phyloP scores from a whole-genome alignment of 2,888 invertebrate species.

The Andricus quercusramuli region DNA sequence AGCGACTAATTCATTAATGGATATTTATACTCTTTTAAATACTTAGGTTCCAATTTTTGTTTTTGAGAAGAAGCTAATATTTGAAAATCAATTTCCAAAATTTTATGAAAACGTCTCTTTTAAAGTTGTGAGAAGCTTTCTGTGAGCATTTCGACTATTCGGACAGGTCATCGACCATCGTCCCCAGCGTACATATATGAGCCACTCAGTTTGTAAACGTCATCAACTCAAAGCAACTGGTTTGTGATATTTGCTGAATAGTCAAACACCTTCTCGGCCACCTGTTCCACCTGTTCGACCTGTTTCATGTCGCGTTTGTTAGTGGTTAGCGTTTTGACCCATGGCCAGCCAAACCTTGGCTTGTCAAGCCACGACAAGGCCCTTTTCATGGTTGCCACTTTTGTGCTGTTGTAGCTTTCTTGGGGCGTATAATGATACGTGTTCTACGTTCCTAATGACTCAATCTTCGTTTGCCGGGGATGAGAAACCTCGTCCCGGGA shows the following conservation, averaged over 20 bases:
- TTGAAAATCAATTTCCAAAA: not conserved
- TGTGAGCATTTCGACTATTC: not conserved
- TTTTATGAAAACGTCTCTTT: not conserved
- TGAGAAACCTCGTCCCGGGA: slow-evolving; percentile 16
- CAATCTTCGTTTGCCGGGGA: slow-evolving; percentile 27
- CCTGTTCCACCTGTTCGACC: slow-evolving; percentile 38
- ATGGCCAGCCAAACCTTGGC: slow-evolving; percentile 11
- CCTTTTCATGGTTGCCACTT: slow-evolving; percentile 22
- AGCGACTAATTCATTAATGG: no score
- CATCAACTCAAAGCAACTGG: slow-evolving; percentile 7
- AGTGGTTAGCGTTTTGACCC: slow-evolving; percentile 6
- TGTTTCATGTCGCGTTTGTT: slow-evolving; percentile 14
- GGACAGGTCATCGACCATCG: slow-evolving; percentile 34
- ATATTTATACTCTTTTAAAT: no score
- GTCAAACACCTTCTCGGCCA: slow-evolving; percentile 29
- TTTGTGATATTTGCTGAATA: slow-evolving; percentile 32
- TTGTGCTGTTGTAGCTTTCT: not conserved
- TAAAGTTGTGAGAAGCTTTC: not conserved
- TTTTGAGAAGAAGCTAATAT: not conserved
- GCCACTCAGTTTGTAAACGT: slow-evolving; percentile 16
- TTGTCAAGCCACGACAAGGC: slow-evolving; percentile 25
- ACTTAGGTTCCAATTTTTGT: no score
- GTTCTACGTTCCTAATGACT: slow-evolving; percentile 34
- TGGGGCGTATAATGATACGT: slow-evolving; percentile 13
- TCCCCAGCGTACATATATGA: not conserved